Evolutionary conservation across 2,113 vertebrate genomes (phyloP), one percentile per base, ranked within the genome.

Genomic region (Engraulis encrasicolus): DNA sequence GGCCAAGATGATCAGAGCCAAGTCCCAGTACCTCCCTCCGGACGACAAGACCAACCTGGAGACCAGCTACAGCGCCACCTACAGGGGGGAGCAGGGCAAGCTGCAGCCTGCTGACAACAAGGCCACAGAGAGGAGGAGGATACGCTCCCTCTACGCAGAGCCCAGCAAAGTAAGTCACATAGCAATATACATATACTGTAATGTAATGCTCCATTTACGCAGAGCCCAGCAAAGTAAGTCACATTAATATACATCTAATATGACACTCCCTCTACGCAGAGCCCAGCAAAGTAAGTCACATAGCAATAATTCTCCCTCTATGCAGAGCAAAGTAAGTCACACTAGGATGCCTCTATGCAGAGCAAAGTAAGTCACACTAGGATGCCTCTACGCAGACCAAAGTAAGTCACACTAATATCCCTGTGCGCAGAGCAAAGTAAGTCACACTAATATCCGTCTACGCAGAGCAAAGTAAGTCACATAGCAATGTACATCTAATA

Each of bases 201-300:
- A 18, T n/a, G 23, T 14, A 31, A 31, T 9, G n/a, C 6, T 66
- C 11, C 23, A n/a, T n/a, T n/a, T n/a, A n/a, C n/a, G n/a, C 7
- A 66, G 23, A 31, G 23, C 1, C 12, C 23, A 66, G 7, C 14
- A 2, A 14, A 45, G 40, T 45, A n/a, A n/a, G n/a, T n/a, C n/a
- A n/a, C n/a, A n/a, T n/a, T n/a, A n/a, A n/a, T n/a, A n/a, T n/a
- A n/a, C n/a, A n/a, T n/a, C n/a, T n/a, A n/a, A n/a, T n/a, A n/a
- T n/a, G n/a, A 96, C 97, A 98, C 88, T 98, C 96, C 85, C 95
- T 99, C 89, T 99, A 99, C 93, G 97, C 95, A 86, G 98, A 99
- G 84, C 85, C 92, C 0, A 79, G 87, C 86, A 98, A 97, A 96
- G 98, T 99, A 91, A 95, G 96, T 78, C n/a, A n/a, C n/a, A 38